phyloP scores from a whole-genome alignment of 2,113 vertebrate genomes.

The Euleptes europaea region DNA sequence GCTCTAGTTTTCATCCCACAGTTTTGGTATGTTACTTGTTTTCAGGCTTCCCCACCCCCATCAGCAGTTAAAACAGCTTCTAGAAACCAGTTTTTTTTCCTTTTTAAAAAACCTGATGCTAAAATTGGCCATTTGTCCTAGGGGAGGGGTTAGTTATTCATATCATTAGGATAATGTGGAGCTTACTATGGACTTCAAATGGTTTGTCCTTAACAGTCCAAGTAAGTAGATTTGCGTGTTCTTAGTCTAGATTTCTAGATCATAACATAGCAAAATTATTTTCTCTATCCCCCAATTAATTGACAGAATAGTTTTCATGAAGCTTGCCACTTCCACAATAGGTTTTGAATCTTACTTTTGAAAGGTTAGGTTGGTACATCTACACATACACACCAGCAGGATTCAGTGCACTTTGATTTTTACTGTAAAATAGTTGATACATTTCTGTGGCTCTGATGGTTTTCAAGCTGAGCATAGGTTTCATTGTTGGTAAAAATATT shows the following conservation, averaged over 20 bases:
- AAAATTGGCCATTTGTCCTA: no score
- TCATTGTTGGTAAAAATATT: conserved; percentile 6
- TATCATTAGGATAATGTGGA: no score
- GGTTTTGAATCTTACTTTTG: no score
- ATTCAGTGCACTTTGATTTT: not conserved
- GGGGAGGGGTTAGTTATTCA: no score
- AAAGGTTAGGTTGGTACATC: no score
- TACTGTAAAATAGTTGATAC: not conserved
- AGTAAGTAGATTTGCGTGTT: not conserved
- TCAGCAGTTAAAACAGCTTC: not conserved
- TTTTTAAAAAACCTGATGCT: no score
- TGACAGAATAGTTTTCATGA: not conserved
- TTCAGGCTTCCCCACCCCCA: no score
- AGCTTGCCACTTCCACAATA: no score
- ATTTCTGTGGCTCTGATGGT: not conserved
- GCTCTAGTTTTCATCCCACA: no score
- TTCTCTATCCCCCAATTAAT: not conserved
- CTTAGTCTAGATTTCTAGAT: no score
- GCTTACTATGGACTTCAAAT: not conserved
- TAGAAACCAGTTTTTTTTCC: not conserved
- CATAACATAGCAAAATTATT: not conserved
- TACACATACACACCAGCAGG: no score
- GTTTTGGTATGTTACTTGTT: not conserved
- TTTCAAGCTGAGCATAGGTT: not conserved
- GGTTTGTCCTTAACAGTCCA: not conserved